phyloP scores from a whole-genome alignment of 2,113 vertebrate genomes.

The Galbula dea region DNA sequence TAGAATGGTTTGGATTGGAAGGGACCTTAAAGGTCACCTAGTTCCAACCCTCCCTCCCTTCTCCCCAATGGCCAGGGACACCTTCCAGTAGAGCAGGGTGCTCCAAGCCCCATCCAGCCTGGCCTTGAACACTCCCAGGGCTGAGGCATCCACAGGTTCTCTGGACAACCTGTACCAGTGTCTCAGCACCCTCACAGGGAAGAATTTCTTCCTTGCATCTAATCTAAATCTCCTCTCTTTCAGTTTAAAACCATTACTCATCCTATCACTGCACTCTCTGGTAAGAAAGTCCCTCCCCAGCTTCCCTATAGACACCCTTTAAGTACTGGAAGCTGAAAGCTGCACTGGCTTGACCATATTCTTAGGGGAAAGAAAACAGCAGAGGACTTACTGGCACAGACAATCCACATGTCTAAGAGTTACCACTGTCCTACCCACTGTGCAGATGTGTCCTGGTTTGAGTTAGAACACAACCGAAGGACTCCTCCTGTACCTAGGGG shows the following conservation, averaged over 20 bases:
- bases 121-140: neutral
- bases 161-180: neutral
- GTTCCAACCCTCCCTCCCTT: neutral
- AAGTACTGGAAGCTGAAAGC: neutral
- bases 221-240: neutral
- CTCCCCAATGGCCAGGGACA: neutral
- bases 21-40: too few relatives aligned
- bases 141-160: neutral
- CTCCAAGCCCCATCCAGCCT: neutral
- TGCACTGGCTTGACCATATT: neutral
- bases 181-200: neutral
- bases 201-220: neutral
- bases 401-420: accelerated
- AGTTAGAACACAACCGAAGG: too few relatives aligned
- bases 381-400: neutral
- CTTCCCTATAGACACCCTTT: neutral
- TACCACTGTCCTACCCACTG: neutral
- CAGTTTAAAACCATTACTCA: neutral
- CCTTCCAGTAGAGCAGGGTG: neutral
- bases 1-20: neutral
- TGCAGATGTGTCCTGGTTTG: too few relatives aligned
- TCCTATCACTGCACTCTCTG: neutral
- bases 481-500: neutral
- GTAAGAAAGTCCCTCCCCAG: neutral
- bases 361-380: neutral